Evolutionary conservation across 2,113 vertebrate genomes (phyloP).

Genomic region (Haemorhous mexicanus): DNA sequence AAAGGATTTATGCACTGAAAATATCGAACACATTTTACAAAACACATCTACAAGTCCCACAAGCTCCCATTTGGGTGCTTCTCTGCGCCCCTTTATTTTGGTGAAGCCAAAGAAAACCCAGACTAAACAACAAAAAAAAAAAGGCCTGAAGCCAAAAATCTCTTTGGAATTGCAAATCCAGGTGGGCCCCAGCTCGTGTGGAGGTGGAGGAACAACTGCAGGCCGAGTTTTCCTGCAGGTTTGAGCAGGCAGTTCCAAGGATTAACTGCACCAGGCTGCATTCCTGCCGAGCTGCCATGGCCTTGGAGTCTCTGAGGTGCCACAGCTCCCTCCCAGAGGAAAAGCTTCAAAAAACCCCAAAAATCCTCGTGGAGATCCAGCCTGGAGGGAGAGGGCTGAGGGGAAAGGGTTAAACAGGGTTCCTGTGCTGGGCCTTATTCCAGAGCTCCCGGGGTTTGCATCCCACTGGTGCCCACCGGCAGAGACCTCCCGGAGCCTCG

Average conservation of each 20-base stretch:
- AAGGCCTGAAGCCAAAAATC: background rate
- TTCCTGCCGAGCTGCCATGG: background rate
- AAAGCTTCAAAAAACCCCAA: background rate
- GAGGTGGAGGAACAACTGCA: background rate
- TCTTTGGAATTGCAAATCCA: slow-evolving; percentile 29
- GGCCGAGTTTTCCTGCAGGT: background rate
- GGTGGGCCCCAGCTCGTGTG: background rate
- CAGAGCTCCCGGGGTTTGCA: background rate
- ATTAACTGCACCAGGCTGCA: background rate
- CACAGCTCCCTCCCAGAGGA: background rate
- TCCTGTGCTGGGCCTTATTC: fast-evolving
- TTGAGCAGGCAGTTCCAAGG: background rate
- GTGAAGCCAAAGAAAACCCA: background rate
- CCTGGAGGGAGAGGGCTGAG: background rate
- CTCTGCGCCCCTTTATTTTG: background rate
- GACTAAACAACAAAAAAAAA: background rate
- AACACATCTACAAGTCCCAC: background rate
- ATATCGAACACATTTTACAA: background rate
- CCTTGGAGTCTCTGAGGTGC: background rate
- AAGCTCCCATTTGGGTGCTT: background rate
- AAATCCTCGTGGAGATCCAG: fast-evolving
- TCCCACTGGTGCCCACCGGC: fast-evolving
- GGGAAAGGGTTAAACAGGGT: background rate
- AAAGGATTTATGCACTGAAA: background rate
- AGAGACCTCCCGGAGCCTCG: background rate